Evolutionary conservation across 1,140 invertebrate species (phyloP).

Genomic region (Asobara japonica): DNA sequence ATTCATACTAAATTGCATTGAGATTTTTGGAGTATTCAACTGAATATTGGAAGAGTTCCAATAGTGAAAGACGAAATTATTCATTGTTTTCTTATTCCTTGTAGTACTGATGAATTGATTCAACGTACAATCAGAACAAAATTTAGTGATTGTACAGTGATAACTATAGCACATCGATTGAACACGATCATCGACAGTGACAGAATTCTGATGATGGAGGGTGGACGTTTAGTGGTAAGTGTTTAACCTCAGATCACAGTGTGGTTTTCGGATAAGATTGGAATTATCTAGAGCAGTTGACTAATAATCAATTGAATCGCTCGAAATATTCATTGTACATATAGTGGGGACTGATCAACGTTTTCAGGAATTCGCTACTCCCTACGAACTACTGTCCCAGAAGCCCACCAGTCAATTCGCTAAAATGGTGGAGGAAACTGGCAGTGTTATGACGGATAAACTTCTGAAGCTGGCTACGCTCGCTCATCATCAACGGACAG

Average conservation of each 20-base stretch:
- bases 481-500: not conserved
- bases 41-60: too few species aligned
- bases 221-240: constrained; percentile 60
- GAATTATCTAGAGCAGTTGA: too few species aligned
- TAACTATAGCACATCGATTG: constrained; percentile 76
- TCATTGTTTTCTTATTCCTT: too few species aligned
- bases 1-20: too few species aligned
- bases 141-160: constrained; percentile 71
- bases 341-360: not conserved
- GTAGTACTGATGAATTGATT: constrained; percentile 70
- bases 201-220: constrained; percentile 69
- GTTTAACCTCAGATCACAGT: constrained; percentile 46
- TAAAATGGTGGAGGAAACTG: constrained; percentile 70
- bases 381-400: constrained; percentile 70
- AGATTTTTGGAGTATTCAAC: too few species aligned
- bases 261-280: constrained; percentile 46
- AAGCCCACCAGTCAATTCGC: constrained; percentile 65
- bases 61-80: too few species aligned
- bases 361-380: constrained; percentile 74
- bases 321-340: not conserved
- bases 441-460: constrained; percentile 54
- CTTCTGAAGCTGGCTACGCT: constrained; percentile 39
- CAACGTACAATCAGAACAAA: constrained; percentile 68
- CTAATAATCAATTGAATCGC: too few species aligned
- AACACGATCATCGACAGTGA: constrained; percentile 76